phyloP scores from a whole-genome alignment of 2,888 invertebrate genomes.

The Morinoia aosen region DNA sequence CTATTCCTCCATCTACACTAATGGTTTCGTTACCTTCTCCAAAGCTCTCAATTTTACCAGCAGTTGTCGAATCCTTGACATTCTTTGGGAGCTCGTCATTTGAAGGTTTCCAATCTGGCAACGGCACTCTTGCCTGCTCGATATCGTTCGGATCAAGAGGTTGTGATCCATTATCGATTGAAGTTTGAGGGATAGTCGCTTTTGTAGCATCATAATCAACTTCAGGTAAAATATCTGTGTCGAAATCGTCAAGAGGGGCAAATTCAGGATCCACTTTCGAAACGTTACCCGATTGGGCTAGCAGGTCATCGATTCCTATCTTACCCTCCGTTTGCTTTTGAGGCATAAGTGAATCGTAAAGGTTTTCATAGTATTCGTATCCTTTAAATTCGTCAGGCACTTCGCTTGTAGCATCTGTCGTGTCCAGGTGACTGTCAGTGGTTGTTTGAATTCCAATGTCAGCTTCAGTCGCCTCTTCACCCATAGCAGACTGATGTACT shows the following conservation, averaged over 20 bases:
- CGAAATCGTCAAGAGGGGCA: not conserved
- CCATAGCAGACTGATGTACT: not conserved
- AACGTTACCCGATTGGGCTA: not conserved
- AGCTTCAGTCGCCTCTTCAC: not conserved
- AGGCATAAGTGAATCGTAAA: slow-evolving; percentile 59
- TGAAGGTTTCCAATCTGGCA: not conserved
- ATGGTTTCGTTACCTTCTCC: not conserved
- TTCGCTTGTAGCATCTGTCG: not conserved
- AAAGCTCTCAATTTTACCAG: not conserved
- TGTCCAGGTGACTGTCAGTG: not conserved
- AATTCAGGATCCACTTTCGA: not conserved
- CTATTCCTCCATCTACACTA: not conserved
- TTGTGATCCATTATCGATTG: not conserved
- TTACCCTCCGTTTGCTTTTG: not conserved
- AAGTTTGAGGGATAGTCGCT: slow-evolving; percentile 23
- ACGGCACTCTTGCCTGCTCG: slow-evolving; percentile 32
- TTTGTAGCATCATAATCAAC: slow-evolving; percentile 48
- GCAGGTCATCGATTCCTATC: slow-evolving; percentile 14
- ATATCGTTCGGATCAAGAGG: slow-evolving; percentile 24
- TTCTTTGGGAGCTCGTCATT: not conserved
- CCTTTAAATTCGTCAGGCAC: slow-evolving; percentile 60
- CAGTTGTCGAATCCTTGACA: not conserved
- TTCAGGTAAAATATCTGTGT: slow-evolving; percentile 13
- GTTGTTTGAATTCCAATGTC: not conserved
- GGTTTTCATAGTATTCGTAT: slow-evolving; percentile 62